phyloP scores from a whole-genome alignment of 2,113 vertebrate genomes.

The Corythornis madagascariensis region DNA sequence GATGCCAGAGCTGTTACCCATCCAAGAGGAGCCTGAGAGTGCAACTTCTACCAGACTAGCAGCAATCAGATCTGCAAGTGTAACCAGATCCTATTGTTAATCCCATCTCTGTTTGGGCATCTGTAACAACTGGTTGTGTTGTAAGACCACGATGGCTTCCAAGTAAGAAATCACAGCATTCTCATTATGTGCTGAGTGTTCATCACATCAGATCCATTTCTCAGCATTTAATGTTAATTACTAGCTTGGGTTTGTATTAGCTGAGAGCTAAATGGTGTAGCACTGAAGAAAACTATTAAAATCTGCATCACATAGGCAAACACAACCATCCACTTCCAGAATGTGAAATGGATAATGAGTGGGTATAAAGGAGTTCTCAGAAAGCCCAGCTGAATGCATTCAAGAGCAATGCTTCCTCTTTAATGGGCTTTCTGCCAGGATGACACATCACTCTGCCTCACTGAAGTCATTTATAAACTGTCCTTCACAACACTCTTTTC shows the following conservation, averaged over 20 bases:
- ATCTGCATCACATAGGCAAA: constrained; percentile 69
- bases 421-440: constrained; percentile 70
- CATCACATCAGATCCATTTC: constrained; percentile 69
- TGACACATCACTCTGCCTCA: constrained; percentile 69
- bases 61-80: constrained; percentile 39
- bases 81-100: constrained; percentile 49
- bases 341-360: constrained; percentile 75
- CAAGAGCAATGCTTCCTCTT: constrained; percentile 68
- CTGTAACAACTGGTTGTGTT: constrained; percentile 47
- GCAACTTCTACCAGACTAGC: constrained; percentile 31
- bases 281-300: constrained; percentile 66
- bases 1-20: constrained; percentile 16
- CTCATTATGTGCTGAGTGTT: constrained; percentile 61
- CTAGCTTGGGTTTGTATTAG: constrained; percentile 69
- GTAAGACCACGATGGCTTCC: constrained; percentile 32
- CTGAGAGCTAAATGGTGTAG: constrained; percentile 71
- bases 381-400: constrained; percentile 69
- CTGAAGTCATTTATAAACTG: constrained; percentile 68
- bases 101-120: constrained; percentile 40
- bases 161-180: constrained; percentile 56
- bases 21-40: not conserved
- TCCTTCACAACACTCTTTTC: constrained; percentile 51
- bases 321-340: constrained; percentile 70
- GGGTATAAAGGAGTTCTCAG: constrained; percentile 71
- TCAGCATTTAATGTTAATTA: constrained; percentile 72